Evolutionary conservation across 2,888 invertebrate species (phyloP), one percentile per base, ranked within the genome.

Genomic region (Urechis unicinctus): DNA sequence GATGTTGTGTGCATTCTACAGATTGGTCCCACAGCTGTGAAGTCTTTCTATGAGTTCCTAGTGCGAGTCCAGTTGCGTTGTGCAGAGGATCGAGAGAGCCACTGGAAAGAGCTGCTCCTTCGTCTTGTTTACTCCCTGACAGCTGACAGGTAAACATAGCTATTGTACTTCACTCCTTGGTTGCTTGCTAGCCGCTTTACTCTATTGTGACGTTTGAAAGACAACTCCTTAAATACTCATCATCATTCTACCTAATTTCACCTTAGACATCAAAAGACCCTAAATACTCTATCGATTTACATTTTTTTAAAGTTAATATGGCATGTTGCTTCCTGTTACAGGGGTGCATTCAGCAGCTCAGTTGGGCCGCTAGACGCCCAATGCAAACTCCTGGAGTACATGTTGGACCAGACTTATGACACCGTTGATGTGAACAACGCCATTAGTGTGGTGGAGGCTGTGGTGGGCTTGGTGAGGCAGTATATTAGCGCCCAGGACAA

Each of bases 1-100:
- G 36, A 36, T 36, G 36, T 13, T 13, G 6, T 36, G n/a, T n/a
- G n/a, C n/a, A 13, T 36, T 36, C 49, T 56, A 22, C 65, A 88
- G 87, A 87, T 86, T 65, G 89, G 89, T 5, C 88, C 88, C 21
- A 86, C 86, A 60, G 83, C 87, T 65, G 87, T 87, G 74, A 85
- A 85, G 71, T 84, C 86, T 45, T 79, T 88, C 61, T 85, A 86
- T 68, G 86, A 88, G 68, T 84, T 89, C 65, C 77, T 88, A 56
- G 81, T 85, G 46, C 83, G 88, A 67, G 71, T 87, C 53, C 82
- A 86, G 71, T 84, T 86, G 75, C 83, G 85, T 83, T 70, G 86
- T 31, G 78, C 79, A 9, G 83, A 83, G 68, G 78, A 79, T 46
- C 68, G 67, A 51, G 70, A 83, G 17, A 81, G 81, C 61, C 73